These are phyloP conservation scores for Nothobranchius kuhntae DNA, from an alignment of 2,113 vertebrate species.

Conservation along the genomic window DNA sequence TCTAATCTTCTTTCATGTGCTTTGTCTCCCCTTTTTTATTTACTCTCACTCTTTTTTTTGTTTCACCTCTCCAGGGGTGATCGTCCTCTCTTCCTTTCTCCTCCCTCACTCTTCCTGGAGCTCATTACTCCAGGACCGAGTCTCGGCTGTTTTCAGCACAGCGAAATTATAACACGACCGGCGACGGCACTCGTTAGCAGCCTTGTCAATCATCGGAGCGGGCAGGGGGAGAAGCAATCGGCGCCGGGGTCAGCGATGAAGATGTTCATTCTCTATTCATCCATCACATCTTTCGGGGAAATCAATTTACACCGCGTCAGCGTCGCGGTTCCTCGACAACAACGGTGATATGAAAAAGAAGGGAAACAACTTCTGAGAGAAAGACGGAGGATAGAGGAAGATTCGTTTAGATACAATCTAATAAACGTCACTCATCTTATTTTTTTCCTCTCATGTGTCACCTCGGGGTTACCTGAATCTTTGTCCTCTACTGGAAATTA, in stretches of 20 bases:
- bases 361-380: conserved; percentile 51
- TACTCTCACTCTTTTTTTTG: conserved; percentile 60
- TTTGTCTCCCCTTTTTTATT: conserved; percentile 57
- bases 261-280: conserved; percentile 79
- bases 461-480: conserved; percentile 31
- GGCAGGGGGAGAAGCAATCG: conserved; percentile 73
- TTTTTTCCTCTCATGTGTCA: conserved; percentile 15
- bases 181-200: conserved; percentile 81
- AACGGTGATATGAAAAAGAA: conserved; percentile 62
- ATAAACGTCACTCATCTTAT: conserved; percentile 69
- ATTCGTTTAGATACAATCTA: conserved; percentile 65
- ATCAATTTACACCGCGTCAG: conserved; percentile 81
- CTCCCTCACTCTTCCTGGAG: conserved; percentile 45
- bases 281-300: conserved; percentile 79
- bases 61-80: conserved; percentile 58
- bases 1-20: conserved; percentile 72
- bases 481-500: conserved; percentile 37
- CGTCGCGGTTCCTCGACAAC: conserved; percentile 61
- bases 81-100: conserved; percentile 26
- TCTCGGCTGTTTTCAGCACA: conserved; percentile 61
- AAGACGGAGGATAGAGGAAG: conserved; percentile 44
- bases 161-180: conserved; percentile 78
- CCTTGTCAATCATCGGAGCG: conserved; percentile 75
- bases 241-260: conserved; percentile 76
- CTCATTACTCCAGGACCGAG: conserved; percentile 72